These are phyloP conservation scores for Teinopalpus imperialis DNA, from an alignment of 2,888 invertebrate genomes.

Conservation along the genomic window DNA sequence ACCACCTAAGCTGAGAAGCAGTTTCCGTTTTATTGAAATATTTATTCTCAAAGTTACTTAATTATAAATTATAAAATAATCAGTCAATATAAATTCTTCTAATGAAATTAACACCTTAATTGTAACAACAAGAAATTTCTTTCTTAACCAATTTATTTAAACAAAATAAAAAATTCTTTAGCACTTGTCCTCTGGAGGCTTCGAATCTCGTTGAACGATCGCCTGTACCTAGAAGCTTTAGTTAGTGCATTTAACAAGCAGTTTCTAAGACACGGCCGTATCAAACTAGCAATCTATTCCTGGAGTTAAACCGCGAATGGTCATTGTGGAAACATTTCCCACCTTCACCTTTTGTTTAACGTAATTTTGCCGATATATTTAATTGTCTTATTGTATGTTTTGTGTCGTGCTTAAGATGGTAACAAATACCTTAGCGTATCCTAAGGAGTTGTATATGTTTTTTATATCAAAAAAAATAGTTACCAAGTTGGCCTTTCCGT, in stretches of 20 bases:
- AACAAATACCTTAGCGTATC: too few relatives aligned
- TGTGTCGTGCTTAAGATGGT: constrained; percentile 10
- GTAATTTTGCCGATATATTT: constrained; percentile 56
- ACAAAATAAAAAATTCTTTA: constrained; percentile 7
- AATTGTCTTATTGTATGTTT: constrained; percentile 57
- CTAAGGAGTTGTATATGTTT: too few relatives aligned
- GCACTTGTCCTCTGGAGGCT: constrained; percentile 2
- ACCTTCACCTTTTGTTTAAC: constrained; percentile 28
- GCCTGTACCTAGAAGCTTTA: constrained; percentile 11
- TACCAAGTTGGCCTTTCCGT: too few relatives aligned
- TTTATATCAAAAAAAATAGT: too few relatives aligned
- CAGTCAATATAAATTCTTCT: too few relatives aligned
- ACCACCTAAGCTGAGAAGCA: too few relatives aligned
- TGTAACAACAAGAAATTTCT: too few relatives aligned
- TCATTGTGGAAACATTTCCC: constrained; percentile 34
- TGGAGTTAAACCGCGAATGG: constrained; percentile 37
- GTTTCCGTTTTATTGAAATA: too few relatives aligned
- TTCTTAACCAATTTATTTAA: too few relatives aligned
- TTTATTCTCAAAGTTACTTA: too few relatives aligned
- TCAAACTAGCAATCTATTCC: constrained; percentile 25
- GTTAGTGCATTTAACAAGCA: constrained; percentile 25
- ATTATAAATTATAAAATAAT: too few relatives aligned
- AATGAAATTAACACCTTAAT: too few relatives aligned
- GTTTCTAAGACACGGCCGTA: constrained; percentile 15
- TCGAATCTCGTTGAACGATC: constrained; percentile 13